Evolutionary conservation across 2,113 vertebrate species (phyloP).

Genomic region (Leucopternis melanops): DNA sequence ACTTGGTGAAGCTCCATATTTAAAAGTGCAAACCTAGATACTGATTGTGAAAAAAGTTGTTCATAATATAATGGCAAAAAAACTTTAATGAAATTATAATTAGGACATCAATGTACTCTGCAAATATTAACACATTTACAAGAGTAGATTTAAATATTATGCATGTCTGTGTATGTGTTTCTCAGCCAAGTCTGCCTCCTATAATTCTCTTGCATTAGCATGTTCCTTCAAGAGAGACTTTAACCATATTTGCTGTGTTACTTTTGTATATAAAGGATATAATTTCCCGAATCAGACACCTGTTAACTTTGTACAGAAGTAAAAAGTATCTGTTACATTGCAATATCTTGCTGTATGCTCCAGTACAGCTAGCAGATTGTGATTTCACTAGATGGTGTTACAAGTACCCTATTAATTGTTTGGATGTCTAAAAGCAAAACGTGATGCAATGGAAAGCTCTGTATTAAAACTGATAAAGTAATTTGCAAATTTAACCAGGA

Average conservation of each 20-base stretch:
- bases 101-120: neutral
- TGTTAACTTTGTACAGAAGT: neutral
- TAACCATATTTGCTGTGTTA: neutral
- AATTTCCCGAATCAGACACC: neutral
- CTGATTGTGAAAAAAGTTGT: neutral
- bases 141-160: neutral
- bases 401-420: neutral
- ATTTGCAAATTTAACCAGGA: neutral
- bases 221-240: neutral
- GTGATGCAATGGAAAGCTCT: neutral
- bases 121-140: neutral
- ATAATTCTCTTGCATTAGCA: neutral
- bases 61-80: neutral
- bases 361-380: neutral
- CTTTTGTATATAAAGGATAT: neutral
- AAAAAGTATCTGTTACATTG: neutral
- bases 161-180: neutral
- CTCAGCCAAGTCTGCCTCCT: neutral
- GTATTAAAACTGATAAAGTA: neutral
- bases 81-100: neutral
- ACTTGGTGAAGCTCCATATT: neutral
- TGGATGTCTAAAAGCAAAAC: neutral
- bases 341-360: neutral
- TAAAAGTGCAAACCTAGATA: neutral
- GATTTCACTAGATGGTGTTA: neutral